Conservation (phyloP, 2,113 vertebrate genomes). For the Rhinolophus sinicus region DNA sequence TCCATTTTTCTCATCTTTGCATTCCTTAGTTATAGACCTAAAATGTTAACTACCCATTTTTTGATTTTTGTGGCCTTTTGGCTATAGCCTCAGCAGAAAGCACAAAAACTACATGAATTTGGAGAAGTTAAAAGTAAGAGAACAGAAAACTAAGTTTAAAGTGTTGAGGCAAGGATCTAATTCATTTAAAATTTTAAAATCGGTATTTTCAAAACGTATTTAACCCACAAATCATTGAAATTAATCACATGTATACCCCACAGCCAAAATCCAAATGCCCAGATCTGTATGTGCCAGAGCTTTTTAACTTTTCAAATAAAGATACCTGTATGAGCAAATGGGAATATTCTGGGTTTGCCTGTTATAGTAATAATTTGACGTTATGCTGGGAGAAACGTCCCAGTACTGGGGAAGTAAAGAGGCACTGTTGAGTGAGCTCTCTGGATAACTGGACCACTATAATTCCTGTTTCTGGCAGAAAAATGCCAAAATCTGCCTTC, state of each 20-base stretch:
- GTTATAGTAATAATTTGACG: not conserved
- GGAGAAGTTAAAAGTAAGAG: conserved; percentile 2
- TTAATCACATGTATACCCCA: not conserved
- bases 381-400: not conserved
- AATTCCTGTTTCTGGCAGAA: not conserved
- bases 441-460: not conserved
- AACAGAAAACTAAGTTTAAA: conserved; percentile 9
- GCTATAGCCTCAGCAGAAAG: conserved; percentile 33
- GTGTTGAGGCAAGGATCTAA: not conserved
- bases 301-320: conserved; percentile 72
- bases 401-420: not conserved
- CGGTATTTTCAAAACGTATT: not conserved
- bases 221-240: not conserved
- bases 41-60: not conserved
- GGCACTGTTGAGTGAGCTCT: not conserved
- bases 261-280: conserved; percentile 26
- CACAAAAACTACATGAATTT: conserved; percentile 6
- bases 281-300: conserved; percentile 44
- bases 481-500: conserved; percentile 42
- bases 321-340: not conserved
- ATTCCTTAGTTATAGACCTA: not conserved
- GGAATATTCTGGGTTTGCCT: not conserved
- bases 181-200: conserved; percentile 22
- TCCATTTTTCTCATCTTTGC: not conserved
- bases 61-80: not conserved